These are phyloP conservation scores for Tachina grossa DNA, from an alignment of 2,888 invertebrate species.

Conservation along the genomic window DNA sequence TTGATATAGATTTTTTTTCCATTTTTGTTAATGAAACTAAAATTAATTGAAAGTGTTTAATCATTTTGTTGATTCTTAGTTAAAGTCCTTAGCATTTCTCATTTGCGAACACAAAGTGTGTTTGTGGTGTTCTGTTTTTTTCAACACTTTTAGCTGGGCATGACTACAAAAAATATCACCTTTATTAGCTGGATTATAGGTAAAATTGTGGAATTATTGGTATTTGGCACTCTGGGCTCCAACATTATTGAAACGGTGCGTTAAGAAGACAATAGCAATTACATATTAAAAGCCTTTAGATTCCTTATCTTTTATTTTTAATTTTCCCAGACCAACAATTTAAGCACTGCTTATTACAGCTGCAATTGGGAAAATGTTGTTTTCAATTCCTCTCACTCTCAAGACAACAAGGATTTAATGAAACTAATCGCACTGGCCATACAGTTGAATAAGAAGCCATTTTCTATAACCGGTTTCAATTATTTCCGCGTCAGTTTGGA, in stretches of 20 bases:
- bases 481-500: conserved; percentile 72
- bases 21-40: too few relatives aligned
- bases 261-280: background rate
- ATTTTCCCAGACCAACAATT: conserved; percentile 70
- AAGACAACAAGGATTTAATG: conserved; percentile 72
- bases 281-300: background rate
- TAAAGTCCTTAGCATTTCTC: too few relatives aligned
- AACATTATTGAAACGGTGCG: conserved; percentile 72
- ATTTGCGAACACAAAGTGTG: too few relatives aligned
- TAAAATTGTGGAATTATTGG: conserved; percentile 73
- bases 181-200: conserved; percentile 72
- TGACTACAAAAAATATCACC: conserved; percentile 67
- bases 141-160: conserved; percentile 59
- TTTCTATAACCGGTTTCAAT: conserved; percentile 69
- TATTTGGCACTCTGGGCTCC: conserved; percentile 74
- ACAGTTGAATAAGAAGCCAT: conserved; percentile 71
- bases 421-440: conserved; percentile 71
- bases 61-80: too few relatives aligned
- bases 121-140: background rate
- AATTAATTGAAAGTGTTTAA: too few relatives aligned
- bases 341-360: conserved; percentile 73
- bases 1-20: too few relatives aligned
- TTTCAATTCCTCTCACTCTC: conserved; percentile 63
- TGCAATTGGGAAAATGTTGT: conserved; percentile 74
- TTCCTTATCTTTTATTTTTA: background rate